Evolutionary conservation across 2,113 vertebrate genomes (phyloP), one percentile per base, ranked within the genome.

Genomic region (Ursus arctos): DNA sequence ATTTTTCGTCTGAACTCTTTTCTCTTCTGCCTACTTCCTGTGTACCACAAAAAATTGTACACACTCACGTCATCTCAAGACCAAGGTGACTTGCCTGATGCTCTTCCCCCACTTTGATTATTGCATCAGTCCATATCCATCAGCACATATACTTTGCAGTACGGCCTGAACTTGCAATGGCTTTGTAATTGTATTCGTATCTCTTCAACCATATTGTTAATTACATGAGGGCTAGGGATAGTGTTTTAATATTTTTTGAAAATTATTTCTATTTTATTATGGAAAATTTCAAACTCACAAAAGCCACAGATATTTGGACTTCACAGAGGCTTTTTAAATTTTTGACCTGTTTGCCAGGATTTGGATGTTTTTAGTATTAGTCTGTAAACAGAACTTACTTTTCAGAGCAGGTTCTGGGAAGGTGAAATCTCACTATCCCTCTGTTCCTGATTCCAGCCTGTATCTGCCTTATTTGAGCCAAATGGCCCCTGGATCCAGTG

Each of bases 291-390:
- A 95, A 55, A 83, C 59, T 57, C 47, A 24, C 15, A 82, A 88
- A 88, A 72, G 55, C 72, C 47, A 61, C 55, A 95, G 53, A 93
- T 71, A 24, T 95, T 53, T 90, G 53, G 2, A 94, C 43, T 71
- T 97, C 21, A 33, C 40, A 94, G 65, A 83, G 31, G 26, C 69
- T 90, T 80, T 92, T 88, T 49, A 88, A 69, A 47, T 4, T 88
- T 40, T 96, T 94, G n/a, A 94, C n/a, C 59, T 97, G 79, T 31
- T 86, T 94, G 40, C 43, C 65, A 76, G 88, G 65, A 63, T 95
- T 94, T 86, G 40, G 91, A 40, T 85, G 43, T 93, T 81, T 95
- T 84, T 51, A 13, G 61, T 10, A 49, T 81, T 93, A 90, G 13
- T 93, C 47, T 93, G 2, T 84, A 85, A 91, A 83, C 24, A 88